Base-by-base conservation (phyloP, 2,888 invertebrate genomes). In the Lasioglossum pauxillum region DNA sequence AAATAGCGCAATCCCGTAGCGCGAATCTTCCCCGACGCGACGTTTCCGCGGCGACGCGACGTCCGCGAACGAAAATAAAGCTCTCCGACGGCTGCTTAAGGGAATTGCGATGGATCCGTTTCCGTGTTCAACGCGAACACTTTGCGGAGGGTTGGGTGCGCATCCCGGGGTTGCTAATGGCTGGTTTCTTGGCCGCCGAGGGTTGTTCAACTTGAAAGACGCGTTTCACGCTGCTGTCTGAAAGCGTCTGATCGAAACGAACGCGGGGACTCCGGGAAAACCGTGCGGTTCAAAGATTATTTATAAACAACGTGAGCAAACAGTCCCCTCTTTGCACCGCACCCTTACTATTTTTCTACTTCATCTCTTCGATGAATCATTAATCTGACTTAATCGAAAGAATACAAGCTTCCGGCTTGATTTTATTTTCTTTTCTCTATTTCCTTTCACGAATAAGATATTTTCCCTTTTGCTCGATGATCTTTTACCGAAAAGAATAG, bases 51-150 rank as follows among this genome's bases (percentile, higher is more conserved):
- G 67, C 49, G 35, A 53, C 53, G 53, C 49, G 35, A 57, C 57
- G 44, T 53, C 74, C 74, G 44, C 46, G 74, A 84, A 78, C 77
- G 77, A 78, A 78, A 84, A 84, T 77, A 84, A 80, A 83, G 76
- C 72, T 23, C 35, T 38, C 12, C 79, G 79, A 44, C 41, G 41
- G 41, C 23, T 41, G 38, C 19, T 71, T 41, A 71, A 71, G 31
- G 44, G 72, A 72, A 79, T 78, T 75, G 44, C 72, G n/a, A 41
- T 41, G 71, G 71, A 78, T 72, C 71, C 27, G 78, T 77, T 69
- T 69, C 69, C 79, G 74, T 19, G 74, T 73, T 35, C 73, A 57
- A 38, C 73, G 38, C 27, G 73, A 46, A 80, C 74, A 64, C 49
- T 69, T 71, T 38, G 49, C n/a, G 77, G n/a, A 23, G 23, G 35